Base-by-base conservation (phyloP, 2,797 vertebrate genomes). In the Oreonectes daqikongensis region DNA sequence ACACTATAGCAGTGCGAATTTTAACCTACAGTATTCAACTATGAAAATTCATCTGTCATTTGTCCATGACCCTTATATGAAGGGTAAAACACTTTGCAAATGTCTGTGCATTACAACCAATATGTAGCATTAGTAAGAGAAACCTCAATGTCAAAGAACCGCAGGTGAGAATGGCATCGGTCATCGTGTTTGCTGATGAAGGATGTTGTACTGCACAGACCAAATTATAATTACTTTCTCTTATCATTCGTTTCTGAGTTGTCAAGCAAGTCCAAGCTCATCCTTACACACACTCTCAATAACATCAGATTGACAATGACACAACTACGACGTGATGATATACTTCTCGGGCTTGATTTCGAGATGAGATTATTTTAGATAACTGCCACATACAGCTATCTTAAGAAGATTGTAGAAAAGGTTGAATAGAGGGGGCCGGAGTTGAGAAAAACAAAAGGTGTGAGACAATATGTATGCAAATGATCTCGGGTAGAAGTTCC, bases 401-500 rank as follows among this genome's bases (percentile, higher is more conserved):
- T 65, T 50, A 7, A 30, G 7, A 63, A 69, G 46, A 70, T 17
- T 63, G 66, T 52, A 63, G 35, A 52, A 59, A 61, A 20, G 44
- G 57, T 69, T 28, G 11, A 66, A 69, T 42, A 73, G 63, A 78
- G 46, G 7, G 11, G 72, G 24, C 22, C 75, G 18, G 53, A 30
- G 66, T 57, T 59, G 59, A 74, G 65, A 82, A 80, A 81, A 69
- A 42, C 69, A 75, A 75, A 89, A 91, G 85, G 87, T 91, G 89
- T 79, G 85, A 89, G 84, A 90, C 89, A 93, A 92, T 92, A 92
- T 93, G 91, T 91, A 93, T 93, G 93, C 89, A 91, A 93, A 92
- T 93, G 76, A 77, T 86, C 82, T 57, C 7, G 8, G 48, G 53
- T 35, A 60, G 81, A 79, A 78, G 66, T 35, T 28, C 81, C 84